Percentiles rank a stretch among this genome's conserved stretches.
These are phyloP conservation scores for Diorhabda elongata DNA, from an alignment of 1,140 invertebrate genomes.

Conservation along the genomic window DNA sequence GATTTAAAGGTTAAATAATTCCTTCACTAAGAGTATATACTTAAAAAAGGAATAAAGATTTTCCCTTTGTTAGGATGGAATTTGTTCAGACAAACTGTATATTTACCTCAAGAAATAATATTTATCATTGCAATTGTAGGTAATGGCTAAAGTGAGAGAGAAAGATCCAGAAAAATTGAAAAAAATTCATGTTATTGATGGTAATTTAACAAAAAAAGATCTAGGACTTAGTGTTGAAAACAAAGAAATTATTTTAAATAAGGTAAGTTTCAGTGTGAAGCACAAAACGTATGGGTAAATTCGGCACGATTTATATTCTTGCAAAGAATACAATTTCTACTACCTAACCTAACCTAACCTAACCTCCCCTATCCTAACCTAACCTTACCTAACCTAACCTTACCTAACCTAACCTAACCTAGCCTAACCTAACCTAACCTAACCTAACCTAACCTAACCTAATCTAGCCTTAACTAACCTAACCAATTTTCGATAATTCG, in stretches of 20 bases:
- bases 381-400: too few species aligned
- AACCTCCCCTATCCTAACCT: background rate
- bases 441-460: too few species aligned
- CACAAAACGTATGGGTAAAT: background rate
- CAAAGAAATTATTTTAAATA: conserved; percentile 14
- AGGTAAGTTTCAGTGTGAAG: conserved; percentile 17
- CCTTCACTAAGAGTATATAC: too few species aligned
- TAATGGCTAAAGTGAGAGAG: conserved; percentile 9
- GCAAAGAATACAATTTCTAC: background rate
- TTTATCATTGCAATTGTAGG: conserved; percentile 3
- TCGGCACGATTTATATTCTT: background rate
- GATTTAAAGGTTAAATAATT: too few species aligned
- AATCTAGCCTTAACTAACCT: too few species aligned
- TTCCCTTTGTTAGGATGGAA: too few species aligned
- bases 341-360: background rate
- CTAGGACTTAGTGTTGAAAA: conserved; percentile 23
- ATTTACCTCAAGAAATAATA: too few species aligned
- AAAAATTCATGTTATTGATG: conserved; percentile 25
- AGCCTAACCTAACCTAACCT: too few species aligned
- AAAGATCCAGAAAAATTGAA: background rate
- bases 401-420: too few species aligned
- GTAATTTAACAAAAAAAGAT: conserved; percentile 22
- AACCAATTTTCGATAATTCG: too few species aligned
- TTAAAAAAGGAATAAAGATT: too few species aligned
- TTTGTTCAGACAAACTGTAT: too few species aligned